Evolutionary conservation across 2,888 invertebrate species (phyloP).

Genomic region (Ochlodes sylvanus): DNA sequence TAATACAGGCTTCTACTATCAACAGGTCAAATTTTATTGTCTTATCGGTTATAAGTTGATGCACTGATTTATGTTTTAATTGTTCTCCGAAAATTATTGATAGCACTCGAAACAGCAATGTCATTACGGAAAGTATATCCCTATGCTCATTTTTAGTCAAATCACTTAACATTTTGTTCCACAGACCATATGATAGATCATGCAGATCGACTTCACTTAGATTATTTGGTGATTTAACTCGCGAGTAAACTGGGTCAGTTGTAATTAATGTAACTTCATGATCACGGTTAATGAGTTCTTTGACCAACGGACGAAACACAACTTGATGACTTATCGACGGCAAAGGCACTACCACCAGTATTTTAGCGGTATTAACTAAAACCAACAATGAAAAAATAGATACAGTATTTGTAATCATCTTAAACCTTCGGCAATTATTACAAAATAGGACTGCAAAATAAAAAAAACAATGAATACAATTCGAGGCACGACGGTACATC

Average conservation of each 20-base stretch:
- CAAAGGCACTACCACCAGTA: neutral
- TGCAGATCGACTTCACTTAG: slow-evolving; percentile 2
- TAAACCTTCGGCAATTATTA: neutral
- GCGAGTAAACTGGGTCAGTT: neutral
- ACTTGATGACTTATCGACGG: neutral
- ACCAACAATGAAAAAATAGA: neutral
- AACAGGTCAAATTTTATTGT: slow-evolving; percentile 52
- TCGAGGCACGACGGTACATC: too few species aligned
- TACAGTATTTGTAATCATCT: neutral
- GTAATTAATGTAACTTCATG: slow-evolving; percentile 6
- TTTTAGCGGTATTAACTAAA: neutral
- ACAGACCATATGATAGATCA: neutral
- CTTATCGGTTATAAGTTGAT: neutral
- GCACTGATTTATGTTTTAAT: neutral
- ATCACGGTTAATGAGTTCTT: neutral
- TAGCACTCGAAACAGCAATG: neutral
- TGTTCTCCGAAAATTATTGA: neutral
- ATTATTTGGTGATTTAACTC: neutral
- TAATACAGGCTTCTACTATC: slow-evolving; percentile 49
- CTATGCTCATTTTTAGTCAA: neutral
- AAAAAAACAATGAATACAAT: too few species aligned
- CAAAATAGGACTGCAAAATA: too few species aligned
- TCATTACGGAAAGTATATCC: neutral
- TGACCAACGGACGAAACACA: neutral
- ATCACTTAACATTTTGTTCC: neutral